Evolutionary conservation across 2,888 invertebrate genomes (phyloP).

Genomic region (Apeira syringaria): DNA sequence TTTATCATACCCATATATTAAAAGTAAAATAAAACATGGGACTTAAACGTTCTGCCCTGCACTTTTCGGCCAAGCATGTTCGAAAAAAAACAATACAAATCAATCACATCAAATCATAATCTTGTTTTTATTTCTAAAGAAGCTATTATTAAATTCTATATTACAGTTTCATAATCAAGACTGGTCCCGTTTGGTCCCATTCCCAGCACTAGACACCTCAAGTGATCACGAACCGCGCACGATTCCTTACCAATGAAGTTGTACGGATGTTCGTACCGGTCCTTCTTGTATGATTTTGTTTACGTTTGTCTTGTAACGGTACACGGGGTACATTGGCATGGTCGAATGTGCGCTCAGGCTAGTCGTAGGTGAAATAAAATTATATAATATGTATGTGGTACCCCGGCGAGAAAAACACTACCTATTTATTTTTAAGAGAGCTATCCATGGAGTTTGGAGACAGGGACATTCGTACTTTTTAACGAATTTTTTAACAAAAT

Average conservation of each 20-base stretch:
- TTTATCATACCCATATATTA: no score
- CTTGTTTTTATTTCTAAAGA: neutral
- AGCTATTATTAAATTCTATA: neutral
- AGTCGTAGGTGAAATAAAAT: slow-evolving; percentile 2
- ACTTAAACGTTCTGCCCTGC: no score
- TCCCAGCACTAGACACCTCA: slow-evolving; percentile 23
- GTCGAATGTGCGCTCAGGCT: slow-evolving; percentile 1
- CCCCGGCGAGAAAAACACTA: no score
- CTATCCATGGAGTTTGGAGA: no score
- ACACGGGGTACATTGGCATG: slow-evolving; percentile 12
- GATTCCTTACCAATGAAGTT: slow-evolving; percentile 60
- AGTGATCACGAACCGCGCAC: slow-evolving; percentile 55
- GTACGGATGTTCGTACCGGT: slow-evolving; percentile 45
- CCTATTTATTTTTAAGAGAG: no score
- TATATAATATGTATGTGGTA: neutral
- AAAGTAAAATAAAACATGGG: no score
- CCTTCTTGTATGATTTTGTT: slow-evolving; percentile 34
- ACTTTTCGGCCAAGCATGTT: no score
- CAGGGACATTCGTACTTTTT: no score
- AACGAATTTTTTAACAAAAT: no score
- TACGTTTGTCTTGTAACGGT: slow-evolving; percentile 31
- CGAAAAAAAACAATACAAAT: no score
- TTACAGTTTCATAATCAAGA: slow-evolving; percentile 7
- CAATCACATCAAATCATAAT: no score
- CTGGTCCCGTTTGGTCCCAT: slow-evolving; percentile 3